Evolutionary conservation across 1,140 invertebrate species (phyloP).

Genomic region (Megathymus violae): DNA sequence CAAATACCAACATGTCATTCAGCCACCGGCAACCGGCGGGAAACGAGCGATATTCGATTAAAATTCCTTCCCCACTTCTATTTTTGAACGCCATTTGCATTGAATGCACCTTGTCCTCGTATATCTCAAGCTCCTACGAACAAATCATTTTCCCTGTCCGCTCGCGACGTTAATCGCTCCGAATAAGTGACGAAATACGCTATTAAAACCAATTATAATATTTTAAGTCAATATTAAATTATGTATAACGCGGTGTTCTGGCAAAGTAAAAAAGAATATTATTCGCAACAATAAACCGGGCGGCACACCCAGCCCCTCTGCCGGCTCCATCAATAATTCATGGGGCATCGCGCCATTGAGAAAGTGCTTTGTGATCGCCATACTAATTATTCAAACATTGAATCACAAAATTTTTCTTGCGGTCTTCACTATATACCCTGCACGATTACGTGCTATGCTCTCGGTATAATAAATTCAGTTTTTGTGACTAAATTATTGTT

Average conservation of each 20-base stretch:
- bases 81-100: conserved; percentile 46
- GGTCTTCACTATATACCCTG: conserved; percentile 41
- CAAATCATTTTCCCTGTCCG: conserved; percentile 18
- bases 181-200: conserved; percentile 1
- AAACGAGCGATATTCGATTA: conserved; percentile 34
- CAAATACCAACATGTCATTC: conserved; percentile 57
- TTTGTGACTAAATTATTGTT: conserved; percentile 34
- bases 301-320: conserved; percentile 33
- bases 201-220: conserved; percentile 25
- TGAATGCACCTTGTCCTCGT: conserved; percentile 39
- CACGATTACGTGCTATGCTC: conserved; percentile 21
- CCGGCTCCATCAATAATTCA: conserved; percentile 75
- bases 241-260: conserved; percentile 15
- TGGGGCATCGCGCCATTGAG: conserved; percentile 76
- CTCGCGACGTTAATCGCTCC: conserved; percentile 11
- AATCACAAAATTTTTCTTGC: conserved; percentile 64
- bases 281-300: conserved; percentile 36
- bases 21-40: conserved; percentile 34
- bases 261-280: conserved; percentile 26
- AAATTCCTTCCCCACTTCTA: conserved; percentile 34
- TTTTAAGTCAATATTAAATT: conserved; percentile 28
- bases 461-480: conserved; percentile 21
- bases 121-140: conserved; percentile 10
- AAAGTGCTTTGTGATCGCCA: conserved; percentile 78
- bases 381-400: conserved; percentile 72